A percentile compares a stretch with the other conserved stretches of the same genome.
Conservation (phyloP, 2,797 vertebrate genomes). For the Xerus rutilus region DNA sequence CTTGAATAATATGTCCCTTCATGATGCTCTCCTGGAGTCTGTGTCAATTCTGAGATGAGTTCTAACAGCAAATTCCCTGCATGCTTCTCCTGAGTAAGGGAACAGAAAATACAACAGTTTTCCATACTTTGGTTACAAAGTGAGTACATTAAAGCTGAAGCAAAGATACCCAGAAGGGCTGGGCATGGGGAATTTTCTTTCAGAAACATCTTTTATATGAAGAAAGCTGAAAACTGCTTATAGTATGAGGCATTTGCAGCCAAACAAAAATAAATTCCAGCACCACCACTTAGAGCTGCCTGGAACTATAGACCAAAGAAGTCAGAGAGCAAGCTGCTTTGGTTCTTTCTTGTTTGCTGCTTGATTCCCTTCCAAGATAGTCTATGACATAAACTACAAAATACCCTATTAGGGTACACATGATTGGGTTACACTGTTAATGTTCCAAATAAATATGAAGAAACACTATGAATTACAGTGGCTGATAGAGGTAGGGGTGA, state of each 20-base stretch:
- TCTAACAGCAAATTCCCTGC: constrained; percentile 82
- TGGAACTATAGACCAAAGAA: background rate
- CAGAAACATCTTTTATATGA: constrained; percentile 51
- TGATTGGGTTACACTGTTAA: background rate
- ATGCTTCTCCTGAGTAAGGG: constrained; percentile 80
- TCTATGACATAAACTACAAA: background rate
- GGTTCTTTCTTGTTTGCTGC: background rate
- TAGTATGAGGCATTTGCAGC: constrained; percentile 33
- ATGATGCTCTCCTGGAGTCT: constrained; percentile 82
- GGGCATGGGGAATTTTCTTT: constrained; percentile 55
- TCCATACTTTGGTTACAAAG: constrained; percentile 75
- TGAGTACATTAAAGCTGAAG: constrained; percentile 8
- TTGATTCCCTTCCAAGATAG: background rate
- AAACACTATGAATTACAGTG: background rate
- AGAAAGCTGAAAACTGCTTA: constrained; percentile 30
- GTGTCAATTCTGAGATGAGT: constrained; percentile 81
- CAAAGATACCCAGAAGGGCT: background rate
- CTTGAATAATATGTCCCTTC: constrained; percentile 80
- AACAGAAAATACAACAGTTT: constrained; percentile 73
- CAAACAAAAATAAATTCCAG: constrained; percentile 61
- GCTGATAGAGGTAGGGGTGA: no score
- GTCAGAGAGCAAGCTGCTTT: background rate
- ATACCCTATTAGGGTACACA: background rate
- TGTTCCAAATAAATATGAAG: constrained; percentile 39
- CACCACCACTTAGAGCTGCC: background rate